Percentiles rank a stretch among this genome's conserved stretches.
These are phyloP conservation scores for Caenorhabditis virilis DNA, from an alignment of 2,888 invertebrate species.

Conservation along the genomic window DNA sequence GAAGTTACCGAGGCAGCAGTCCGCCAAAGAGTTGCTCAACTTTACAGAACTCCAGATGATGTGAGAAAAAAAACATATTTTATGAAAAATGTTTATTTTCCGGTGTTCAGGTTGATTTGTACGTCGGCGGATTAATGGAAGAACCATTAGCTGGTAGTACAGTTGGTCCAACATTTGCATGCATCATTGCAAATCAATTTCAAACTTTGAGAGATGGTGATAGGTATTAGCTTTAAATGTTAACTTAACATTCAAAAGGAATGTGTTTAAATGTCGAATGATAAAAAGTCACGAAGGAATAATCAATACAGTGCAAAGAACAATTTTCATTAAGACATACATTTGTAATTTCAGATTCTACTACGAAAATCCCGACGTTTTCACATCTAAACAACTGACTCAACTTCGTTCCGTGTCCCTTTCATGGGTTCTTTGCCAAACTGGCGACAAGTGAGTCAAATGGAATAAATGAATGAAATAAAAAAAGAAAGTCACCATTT, in stretches of 20 bases:
- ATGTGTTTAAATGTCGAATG: no score
- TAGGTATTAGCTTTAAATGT: not conserved
- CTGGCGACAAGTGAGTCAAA: not conserved
- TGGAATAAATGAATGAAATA: not conserved
- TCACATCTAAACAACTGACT: not conserved
- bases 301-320: no score
- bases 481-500: no score
- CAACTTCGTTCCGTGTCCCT: not conserved
- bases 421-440: not conserved
- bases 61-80: constrained; percentile 3
- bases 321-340: no score
- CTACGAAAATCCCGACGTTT: not conserved
- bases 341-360: constrained; percentile 1
- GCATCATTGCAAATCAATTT: constrained; percentile 72
- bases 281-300: no score
- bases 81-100: not conserved
- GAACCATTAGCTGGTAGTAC: constrained; percentile 70
- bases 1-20: constrained; percentile 61
- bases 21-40: constrained; percentile 54
- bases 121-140: constrained; percentile 72
- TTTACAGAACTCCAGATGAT: constrained; percentile 50
- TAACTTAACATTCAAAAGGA: not conserved
- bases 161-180: constrained; percentile 71
- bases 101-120: constrained; percentile 69
- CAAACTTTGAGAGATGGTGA: constrained; percentile 53